A percentile compares a stretch with the other conserved stretches of the same genome.
These are phyloP conservation scores for Thymelicus acteon DNA, from an alignment of 2,888 invertebrate genomes.

Conservation along the genomic window DNA sequence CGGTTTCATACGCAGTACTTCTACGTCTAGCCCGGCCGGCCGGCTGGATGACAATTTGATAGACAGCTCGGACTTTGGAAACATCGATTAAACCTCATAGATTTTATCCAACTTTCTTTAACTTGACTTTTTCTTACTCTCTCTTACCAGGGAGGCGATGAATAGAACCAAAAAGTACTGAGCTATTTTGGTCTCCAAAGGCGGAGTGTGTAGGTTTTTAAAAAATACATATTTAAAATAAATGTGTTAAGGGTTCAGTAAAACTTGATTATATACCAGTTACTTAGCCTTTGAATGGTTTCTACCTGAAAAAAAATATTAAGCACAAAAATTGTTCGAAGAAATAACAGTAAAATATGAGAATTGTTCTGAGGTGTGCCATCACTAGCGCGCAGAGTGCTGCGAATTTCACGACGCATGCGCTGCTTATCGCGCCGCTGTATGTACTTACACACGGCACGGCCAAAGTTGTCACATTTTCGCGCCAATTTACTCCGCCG, in stretches of 20 bases:
- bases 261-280: too few species aligned
- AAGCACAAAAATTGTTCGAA: too few species aligned
- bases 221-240: too few species aligned
- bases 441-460: constrained; percentile 42
- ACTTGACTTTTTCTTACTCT: constrained; percentile 29
- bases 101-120: constrained; percentile 35
- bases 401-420: constrained; percentile 60
- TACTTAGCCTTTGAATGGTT: too few species aligned
- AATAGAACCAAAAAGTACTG: too few species aligned
- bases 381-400: constrained; percentile 54
- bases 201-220: too few species aligned
- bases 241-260: too few species aligned
- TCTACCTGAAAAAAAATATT: too few species aligned
- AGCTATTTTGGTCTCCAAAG: too few species aligned
- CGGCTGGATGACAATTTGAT: constrained; percentile 73
- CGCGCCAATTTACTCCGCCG: constrained; percentile 61
- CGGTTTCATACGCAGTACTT: constrained; percentile 71
- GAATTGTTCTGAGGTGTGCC: constrained; percentile 13
- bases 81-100: constrained; percentile 44
- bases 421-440: constrained; percentile 55
- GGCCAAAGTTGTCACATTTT: constrained; percentile 58
- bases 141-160: neutral
- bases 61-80: constrained; percentile 56
- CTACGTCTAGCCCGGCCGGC: constrained; percentile 59
- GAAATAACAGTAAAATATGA: too few species aligned